Evolutionary conservation across 2,113 vertebrate species (phyloP).

Genomic region (Caranx ignobilis): DNA sequence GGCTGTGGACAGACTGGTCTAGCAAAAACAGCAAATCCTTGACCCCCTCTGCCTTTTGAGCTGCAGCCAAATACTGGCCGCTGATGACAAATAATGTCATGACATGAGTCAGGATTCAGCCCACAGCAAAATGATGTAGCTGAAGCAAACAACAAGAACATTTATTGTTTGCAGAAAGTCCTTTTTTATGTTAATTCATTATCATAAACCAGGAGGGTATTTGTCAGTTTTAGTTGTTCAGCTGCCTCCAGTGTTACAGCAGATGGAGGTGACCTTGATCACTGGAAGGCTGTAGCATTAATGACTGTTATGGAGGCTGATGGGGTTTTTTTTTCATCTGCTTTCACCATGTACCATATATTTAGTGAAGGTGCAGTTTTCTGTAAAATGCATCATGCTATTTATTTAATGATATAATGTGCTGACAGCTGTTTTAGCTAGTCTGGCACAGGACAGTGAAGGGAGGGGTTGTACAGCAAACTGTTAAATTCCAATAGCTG

Average conservation of each 20-base stretch:
- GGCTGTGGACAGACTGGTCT: slow-evolving; percentile 1
- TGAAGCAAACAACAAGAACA: not conserved
- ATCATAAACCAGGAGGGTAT: slow-evolving; percentile 5
- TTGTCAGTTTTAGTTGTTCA: slow-evolving; percentile 23
- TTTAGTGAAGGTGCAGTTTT: not conserved
- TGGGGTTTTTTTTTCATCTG: not conserved
- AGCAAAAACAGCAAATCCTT: not conserved
- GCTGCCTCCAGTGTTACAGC: slow-evolving; percentile 18
- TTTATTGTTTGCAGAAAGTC: slow-evolving; percentile 2
- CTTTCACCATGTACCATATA: not conserved
- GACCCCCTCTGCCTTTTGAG: not conserved
- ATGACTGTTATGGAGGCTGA: not conserved
- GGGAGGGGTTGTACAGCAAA: not conserved
- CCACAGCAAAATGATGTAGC: not conserved
- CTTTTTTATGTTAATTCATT: not conserved
- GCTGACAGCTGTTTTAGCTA: slow-evolving; percentile 19
- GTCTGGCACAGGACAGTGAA: not conserved
- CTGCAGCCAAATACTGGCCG: not conserved
- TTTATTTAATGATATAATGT: slow-evolving; percentile 7
- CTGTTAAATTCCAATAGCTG: not conserved
- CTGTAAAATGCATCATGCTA: not conserved
- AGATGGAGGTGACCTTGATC: slow-evolving; percentile 56
- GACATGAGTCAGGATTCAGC: slow-evolving; percentile 39
- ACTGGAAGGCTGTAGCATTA: not conserved
- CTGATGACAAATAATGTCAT: slow-evolving; percentile 13